Conservation (phyloP, 2,797 vertebrate genomes). For the Microcaecilia unicolor region DNA sequence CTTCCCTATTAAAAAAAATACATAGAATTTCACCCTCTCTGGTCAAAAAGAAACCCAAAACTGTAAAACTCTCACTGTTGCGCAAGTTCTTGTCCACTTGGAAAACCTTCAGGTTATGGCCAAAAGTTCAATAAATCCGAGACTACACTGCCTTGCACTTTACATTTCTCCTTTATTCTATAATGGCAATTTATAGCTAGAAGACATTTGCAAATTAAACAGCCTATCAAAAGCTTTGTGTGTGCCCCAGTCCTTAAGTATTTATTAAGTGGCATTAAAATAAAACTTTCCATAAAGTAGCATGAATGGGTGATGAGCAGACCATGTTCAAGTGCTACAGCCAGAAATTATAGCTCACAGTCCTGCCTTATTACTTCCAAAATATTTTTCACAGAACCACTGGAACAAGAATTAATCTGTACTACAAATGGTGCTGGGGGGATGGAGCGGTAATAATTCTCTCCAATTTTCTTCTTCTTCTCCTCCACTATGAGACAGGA, state of each 20-base stretch:
- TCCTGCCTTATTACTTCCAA: slow-evolving; percentile 42
- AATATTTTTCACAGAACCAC: slow-evolving; percentile 27
- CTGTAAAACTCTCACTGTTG: too few relatives aligned
- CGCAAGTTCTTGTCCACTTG: not conserved
- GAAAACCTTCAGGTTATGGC: not conserved
- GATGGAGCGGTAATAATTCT: slow-evolving; percentile 29
- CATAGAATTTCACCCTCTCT: too few relatives aligned
- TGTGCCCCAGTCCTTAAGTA: slow-evolving; percentile 30
- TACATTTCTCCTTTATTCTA: too few relatives aligned
- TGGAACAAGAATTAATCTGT: slow-evolving; percentile 11
- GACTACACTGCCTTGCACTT: slow-evolving; percentile 13
- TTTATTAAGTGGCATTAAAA: slow-evolving; percentile 46
- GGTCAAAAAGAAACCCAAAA: too few relatives aligned
- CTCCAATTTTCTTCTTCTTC: slow-evolving; percentile 10
- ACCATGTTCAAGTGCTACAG: slow-evolving; percentile 15
- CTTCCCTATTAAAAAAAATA: too few relatives aligned
- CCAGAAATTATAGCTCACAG: slow-evolving; percentile 43
- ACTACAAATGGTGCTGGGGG: slow-evolving; percentile 33
- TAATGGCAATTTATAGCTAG: slow-evolving; percentile 39
- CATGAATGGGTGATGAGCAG: slow-evolving; percentile 22
- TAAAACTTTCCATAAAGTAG: slow-evolving; percentile 37
- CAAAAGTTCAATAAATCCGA: slow-evolving; percentile 12
- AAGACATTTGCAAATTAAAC: slow-evolving; percentile 47
- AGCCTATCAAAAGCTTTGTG: slow-evolving; percentile 42
- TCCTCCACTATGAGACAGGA: slow-evolving; percentile 9